phyloP scores from a whole-genome alignment of 2,113 vertebrate genomes.

The Bostrychus sinensis region DNA sequence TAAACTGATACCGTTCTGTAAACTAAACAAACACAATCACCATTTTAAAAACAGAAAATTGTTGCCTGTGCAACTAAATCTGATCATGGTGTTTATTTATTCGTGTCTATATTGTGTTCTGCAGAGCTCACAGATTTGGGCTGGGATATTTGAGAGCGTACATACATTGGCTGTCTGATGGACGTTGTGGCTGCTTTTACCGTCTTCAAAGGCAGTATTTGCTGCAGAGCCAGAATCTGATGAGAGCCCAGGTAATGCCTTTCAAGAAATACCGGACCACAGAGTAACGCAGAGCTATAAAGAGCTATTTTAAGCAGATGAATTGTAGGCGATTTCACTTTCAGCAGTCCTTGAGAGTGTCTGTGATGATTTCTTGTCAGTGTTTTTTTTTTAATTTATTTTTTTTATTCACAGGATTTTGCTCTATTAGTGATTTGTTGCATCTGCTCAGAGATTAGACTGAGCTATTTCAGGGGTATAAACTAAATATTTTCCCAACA shows the following conservation, averaged over 20 bases:
- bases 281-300: constrained; percentile 14
- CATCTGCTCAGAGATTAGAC: constrained; percentile 20
- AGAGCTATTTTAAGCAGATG: background rate
- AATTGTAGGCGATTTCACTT: background rate
- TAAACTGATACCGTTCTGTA: background rate
- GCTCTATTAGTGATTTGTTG: constrained; percentile 20
- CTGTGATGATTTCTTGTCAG: background rate
- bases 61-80: constrained; percentile 29
- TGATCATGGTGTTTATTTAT: constrained; percentile 32
- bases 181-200: constrained; percentile 20
- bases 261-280: constrained; percentile 27
- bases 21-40: background rate
- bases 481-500: constrained; percentile 29
- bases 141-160: constrained; percentile 44
- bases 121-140: constrained; percentile 35
- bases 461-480: constrained; percentile 11
- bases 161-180: constrained; percentile 22
- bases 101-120: constrained; percentile 37
- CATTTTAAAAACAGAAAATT: constrained; percentile 3
- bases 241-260: constrained; percentile 16
- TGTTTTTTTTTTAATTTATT: constrained; percentile 9
- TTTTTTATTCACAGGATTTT: background rate
- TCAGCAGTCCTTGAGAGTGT: background rate
- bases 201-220: constrained; percentile 45
- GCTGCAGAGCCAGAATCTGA: constrained; percentile 25